Percentiles rank a stretch among this genome's conserved stretches.
phyloP scores from a whole-genome alignment of 2,797 vertebrate genomes.

The Oceanodroma leucorhoa region DNA sequence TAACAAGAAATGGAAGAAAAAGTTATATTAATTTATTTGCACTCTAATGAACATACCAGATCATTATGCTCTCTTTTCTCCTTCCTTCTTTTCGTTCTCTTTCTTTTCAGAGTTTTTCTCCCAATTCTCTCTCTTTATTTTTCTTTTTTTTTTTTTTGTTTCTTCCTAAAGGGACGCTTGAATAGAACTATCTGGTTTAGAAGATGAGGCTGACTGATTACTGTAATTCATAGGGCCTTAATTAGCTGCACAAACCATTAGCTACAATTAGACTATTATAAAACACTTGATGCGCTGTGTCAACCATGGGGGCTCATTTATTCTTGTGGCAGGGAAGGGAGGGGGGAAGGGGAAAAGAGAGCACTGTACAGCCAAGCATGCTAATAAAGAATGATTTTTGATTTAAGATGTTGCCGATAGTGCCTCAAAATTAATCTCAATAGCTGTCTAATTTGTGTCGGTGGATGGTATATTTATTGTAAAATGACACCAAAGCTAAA shows the following conservation, averaged over 20 bases:
- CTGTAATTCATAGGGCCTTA: conserved; percentile 99
- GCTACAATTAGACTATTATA: conserved; percentile 99
- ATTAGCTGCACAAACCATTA: conserved; percentile 99
- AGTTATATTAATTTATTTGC: conserved; percentile 52
- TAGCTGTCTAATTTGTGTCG: conserved; percentile 87
- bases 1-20: neutral
- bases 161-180: conserved; percentile 72
- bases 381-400: conserved; percentile 84
- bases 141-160: conserved; percentile 44
- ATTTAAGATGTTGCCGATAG: conserved; percentile 85
- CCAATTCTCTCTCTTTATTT: neutral
- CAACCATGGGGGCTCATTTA: conserved; percentile 86
- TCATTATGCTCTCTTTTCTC: conserved; percentile 34
- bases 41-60: conserved; percentile 28
- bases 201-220: conserved; percentile 96
- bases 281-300: conserved; percentile 93
- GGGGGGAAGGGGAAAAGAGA: conserved; percentile 63
- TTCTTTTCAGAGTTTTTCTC: conserved; percentile 57
- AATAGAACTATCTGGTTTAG: conserved; percentile 81
- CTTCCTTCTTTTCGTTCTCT: conserved; percentile 53
- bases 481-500: conserved; percentile 84
- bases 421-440: conserved; percentile 86
- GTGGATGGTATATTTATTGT: conserved; percentile 86
- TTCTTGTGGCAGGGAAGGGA: conserved; percentile 76
- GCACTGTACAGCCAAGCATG: conserved; percentile 69